Evolutionary conservation across 2,113 vertebrate species (phyloP).

Genomic region (Calidris pygmaea): DNA sequence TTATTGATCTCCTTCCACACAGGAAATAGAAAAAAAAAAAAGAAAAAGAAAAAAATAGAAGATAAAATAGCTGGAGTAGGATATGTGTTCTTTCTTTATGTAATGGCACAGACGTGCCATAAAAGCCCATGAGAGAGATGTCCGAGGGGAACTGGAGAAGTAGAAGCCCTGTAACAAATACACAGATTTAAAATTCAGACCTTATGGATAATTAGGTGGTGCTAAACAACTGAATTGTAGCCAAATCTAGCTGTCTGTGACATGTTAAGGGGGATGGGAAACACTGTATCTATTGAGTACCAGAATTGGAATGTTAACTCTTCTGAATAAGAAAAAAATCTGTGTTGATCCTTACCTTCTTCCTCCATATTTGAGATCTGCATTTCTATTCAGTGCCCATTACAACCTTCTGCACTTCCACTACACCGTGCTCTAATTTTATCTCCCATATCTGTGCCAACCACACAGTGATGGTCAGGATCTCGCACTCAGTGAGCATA

Average conservation of each 20-base stretch:
- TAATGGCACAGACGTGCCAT: neutral
- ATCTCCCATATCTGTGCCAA: neutral
- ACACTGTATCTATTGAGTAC: neutral
- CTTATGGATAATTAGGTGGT: neutral
- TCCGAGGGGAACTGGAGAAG: neutral
- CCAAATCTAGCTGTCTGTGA: neutral
- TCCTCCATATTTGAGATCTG: neutral
- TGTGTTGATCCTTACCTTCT: neutral
- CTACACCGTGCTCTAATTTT: neutral
- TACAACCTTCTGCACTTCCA: neutral
- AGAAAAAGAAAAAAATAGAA: neutral
- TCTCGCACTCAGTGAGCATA: neutral
- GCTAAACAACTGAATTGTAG: neutral
- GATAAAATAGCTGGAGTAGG: neutral
- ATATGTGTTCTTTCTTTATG: neutral
- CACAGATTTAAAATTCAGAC: neutral
- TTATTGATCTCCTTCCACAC: neutral
- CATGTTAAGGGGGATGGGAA: neutral
- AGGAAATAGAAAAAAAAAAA: neutral
- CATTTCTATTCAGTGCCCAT: neutral
- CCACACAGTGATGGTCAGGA: neutral
- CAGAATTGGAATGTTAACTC: neutral
- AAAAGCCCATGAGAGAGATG: neutral
- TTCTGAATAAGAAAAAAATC: neutral
- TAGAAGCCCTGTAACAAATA: neutral